phyloP scores from a whole-genome alignment of 2,113 vertebrate genomes.

The Axis porcinus region DNA sequence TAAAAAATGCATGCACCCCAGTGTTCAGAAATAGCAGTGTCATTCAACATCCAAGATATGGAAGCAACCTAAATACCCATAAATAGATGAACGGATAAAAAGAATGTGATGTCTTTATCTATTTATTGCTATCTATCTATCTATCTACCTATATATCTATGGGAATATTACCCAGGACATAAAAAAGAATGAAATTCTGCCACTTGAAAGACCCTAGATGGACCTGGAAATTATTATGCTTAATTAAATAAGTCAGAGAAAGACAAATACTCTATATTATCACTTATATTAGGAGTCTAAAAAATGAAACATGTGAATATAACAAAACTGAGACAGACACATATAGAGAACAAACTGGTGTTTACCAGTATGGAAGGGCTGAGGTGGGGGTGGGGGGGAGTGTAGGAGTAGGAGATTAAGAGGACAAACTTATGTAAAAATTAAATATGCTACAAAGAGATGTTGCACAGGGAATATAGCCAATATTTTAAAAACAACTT shows the following conservation, averaged over 20 bases:
- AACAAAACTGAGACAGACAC: background rate
- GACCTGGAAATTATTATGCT: background rate
- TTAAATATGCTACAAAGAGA: background rate
- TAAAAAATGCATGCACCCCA: background rate
- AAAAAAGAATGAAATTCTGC: background rate
- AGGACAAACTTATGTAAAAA: background rate
- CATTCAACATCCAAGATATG: background rate
- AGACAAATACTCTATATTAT: background rate
- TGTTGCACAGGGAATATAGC: background rate
- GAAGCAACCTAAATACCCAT: background rate
- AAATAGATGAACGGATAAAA: background rate
- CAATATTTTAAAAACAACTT: background rate
- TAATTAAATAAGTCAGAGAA: background rate
- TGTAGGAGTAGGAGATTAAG: background rate
- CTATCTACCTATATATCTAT: background rate
- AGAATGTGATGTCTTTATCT: background rate
- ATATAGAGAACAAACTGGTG: background rate
- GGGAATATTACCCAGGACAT: background rate
- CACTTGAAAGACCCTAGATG: background rate
- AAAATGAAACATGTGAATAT: background rate
- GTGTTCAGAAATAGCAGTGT: background rate
- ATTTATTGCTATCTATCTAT: background rate
- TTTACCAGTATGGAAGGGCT: no score
- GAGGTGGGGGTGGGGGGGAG: accelerated
- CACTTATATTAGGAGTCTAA: background rate